A percentile compares a stretch with the other conserved stretches of the same genome.
These are phyloP conservation scores for Lysandra bellargus DNA, from an alignment of 2,888 invertebrate species.

Conservation along the genomic window DNA sequence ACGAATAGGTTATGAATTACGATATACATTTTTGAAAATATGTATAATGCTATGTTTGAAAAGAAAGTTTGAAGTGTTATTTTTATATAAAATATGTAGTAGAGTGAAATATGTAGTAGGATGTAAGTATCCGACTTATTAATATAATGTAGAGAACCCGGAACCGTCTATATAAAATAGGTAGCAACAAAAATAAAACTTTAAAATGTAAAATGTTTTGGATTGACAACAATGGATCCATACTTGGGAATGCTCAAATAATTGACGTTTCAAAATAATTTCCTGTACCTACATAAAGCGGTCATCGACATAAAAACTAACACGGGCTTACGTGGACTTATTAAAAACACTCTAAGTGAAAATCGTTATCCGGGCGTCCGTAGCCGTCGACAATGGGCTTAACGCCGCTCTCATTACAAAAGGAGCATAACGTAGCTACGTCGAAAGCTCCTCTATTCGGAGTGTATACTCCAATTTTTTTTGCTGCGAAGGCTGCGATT, in stretches of 20 bases:
- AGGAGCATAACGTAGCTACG: constrained; percentile 79
- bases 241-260: not conserved
- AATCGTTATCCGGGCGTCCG: constrained; percentile 78
- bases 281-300: constrained; percentile 31
- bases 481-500: constrained; percentile 69
- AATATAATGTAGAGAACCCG: not conserved
- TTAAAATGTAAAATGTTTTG: not conserved
- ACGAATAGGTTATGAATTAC: no score
- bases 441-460: constrained; percentile 78
- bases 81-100: not conserved
- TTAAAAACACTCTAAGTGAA: constrained; percentile 79
- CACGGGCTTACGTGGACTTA: constrained; percentile 73
- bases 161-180: not conserved
- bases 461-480: constrained; percentile 76
- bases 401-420: constrained; percentile 80
- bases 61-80: not conserved
- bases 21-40: no score
- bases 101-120: not conserved
- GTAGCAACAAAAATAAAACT: not conserved
- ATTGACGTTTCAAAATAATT: constrained; percentile 29
- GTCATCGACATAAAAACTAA: constrained; percentile 43
- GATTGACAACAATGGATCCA: not conserved
- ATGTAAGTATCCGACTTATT: no score
- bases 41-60: no score
- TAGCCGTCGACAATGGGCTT: constrained; percentile 80